These are phyloP conservation scores for Dioctria rufipes DNA, from an alignment of 2,888 invertebrate species.

Conservation along the genomic window DNA sequence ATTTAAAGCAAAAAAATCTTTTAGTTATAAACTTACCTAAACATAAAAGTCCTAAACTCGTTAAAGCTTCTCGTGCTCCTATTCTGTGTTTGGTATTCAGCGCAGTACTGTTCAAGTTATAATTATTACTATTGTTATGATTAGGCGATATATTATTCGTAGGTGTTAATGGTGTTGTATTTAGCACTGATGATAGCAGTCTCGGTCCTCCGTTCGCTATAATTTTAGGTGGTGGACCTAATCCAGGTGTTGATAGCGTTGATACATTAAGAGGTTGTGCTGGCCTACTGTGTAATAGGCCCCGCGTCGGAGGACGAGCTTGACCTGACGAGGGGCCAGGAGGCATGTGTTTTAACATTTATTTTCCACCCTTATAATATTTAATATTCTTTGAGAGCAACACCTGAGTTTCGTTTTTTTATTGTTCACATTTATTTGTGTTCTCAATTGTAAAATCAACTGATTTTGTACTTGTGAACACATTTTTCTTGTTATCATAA, in stretches of 20 bases:
- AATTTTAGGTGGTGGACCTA: slow-evolving; percentile 60
- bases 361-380: slow-evolving; percentile 41
- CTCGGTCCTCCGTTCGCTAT: slow-evolving; percentile 68
- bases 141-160: slow-evolving; percentile 63
- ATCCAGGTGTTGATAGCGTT: slow-evolving; percentile 71
- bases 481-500: slow-evolving; percentile 43
- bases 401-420: not conserved
- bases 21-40: slow-evolving; percentile 70
- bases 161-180: slow-evolving; percentile 65
- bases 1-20: too few species aligned
- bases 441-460: slow-evolving; percentile 40
- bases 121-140: slow-evolving; percentile 66
- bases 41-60: slow-evolving; percentile 88
- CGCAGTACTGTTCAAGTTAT: slow-evolving; percentile 73
- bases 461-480: slow-evolving; percentile 40
- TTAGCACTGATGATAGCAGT: slow-evolving; percentile 67
- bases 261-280: slow-evolving; percentile 80
- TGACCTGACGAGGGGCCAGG: slow-evolving; percentile 68
- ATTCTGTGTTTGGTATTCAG: slow-evolving; percentile 72
- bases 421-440: slow-evolving; percentile 33
- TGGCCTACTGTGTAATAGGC: slow-evolving; percentile 67
- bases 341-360: slow-evolving; percentile 65
- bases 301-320: slow-evolving; percentile 64
- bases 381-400: not conserved
- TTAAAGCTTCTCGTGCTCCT: slow-evolving; percentile 85